Evolutionary conservation across 2,113 vertebrate species (phyloP), one percentile per base, ranked within the genome.

Genomic region (Lepisosteus oculatus): DNA sequence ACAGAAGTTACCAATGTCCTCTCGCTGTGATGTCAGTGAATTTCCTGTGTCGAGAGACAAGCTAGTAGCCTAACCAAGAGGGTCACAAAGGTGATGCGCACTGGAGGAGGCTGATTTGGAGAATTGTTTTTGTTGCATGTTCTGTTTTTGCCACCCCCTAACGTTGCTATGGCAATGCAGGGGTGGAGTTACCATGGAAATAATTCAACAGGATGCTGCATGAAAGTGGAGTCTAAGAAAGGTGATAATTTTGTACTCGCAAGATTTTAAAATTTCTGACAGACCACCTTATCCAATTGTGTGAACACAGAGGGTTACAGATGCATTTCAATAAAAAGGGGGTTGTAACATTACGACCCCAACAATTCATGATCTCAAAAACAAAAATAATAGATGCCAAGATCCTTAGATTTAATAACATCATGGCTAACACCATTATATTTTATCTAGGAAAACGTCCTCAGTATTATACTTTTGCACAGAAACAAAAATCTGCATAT

Each of bases 161-260:
- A 55, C 43, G 55, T 73, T 61, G 65, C 72, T 57, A 68, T 68
- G 44, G 65, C 17, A 41, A 54, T 17, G 72, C 43, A 68, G 61
- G 59, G 66, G 66, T 74, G 67, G 57, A 54, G 72, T 74, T 74
- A 55, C 72, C 67, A 68, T 74, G 72, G 67, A 69, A 74, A 74
- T 64, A 29, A 13, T 55, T 62, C 45, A 9, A 14, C 41, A 69
- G 15, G 59, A 62, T 69, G 67, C 11, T 55, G 8, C 17, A 14
- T 17, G 11, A 68, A 14, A 51, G 14, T 8, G 6, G 14, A 68
- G n/a, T 54, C n/a, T 15, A 68, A 6, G 8, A 2, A 51, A 51
- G 47, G 47, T 51, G 47, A 51, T 51, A 51, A 6, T 51, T 9
- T 6, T 6, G 8, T 51, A 9, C 5, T 51, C 5, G 43, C 59